phyloP scores from a whole-genome alignment of 2,113 vertebrate species.

The Climacteris rufus region DNA sequence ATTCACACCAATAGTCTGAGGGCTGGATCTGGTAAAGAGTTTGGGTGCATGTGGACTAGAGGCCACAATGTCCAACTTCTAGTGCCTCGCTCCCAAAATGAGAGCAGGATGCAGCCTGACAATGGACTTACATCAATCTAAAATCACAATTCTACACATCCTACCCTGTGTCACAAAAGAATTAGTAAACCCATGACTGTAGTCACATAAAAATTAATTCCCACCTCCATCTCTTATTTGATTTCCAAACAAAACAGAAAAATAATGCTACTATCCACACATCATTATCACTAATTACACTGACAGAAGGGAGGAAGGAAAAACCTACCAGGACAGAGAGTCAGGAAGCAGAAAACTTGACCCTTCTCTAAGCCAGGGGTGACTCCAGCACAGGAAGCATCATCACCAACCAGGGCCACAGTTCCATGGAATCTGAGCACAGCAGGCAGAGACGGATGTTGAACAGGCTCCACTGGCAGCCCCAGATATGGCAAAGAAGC shows the following conservation, averaged over 20 bases:
- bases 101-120: neutral
- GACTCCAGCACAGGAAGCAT: neutral
- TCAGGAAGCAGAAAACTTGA: neutral
- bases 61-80: neutral
- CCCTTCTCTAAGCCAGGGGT: neutral
- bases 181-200: neutral
- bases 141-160: neutral
- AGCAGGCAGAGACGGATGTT: neutral
- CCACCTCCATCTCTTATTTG: neutral
- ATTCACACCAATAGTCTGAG: neutral
- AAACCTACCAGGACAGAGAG: neutral
- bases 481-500: rapidly evolving
- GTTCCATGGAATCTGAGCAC: neutral
- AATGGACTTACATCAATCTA: neutral
- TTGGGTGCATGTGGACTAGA: neutral
- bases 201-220: neutral
- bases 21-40: neutral
- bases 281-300: neutral
- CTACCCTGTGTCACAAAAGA: neutral
- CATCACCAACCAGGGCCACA: neutral
- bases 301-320: neutral
- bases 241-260: neutral
- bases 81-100: neutral
- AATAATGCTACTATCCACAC: neutral
- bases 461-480: neutral